Conservation (phyloP, 2,113 vertebrate species). For the Sciurus niger region DNA sequence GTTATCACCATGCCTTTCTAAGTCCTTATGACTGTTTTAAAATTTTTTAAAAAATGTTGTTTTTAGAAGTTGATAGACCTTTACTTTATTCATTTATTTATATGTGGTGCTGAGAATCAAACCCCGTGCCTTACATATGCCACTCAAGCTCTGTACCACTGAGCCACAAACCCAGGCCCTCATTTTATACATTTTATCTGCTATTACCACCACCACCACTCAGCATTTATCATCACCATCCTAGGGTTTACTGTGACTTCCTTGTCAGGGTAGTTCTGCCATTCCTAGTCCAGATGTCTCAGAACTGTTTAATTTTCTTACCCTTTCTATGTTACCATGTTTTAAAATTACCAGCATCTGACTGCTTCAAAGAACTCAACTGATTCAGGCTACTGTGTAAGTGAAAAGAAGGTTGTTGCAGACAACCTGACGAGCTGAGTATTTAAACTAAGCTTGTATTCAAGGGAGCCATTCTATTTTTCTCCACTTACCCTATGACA, state of each 20-base stretch:
- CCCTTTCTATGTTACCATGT: neutral
- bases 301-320: neutral
- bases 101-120: too few relatives aligned
- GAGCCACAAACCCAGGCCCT: too few relatives aligned
- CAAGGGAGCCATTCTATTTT: neutral
- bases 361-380: neutral
- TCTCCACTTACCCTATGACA: neutral
- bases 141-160: too few relatives aligned
- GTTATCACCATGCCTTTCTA: neutral
- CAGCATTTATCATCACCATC: neutral
- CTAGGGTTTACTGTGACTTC: neutral
- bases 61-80: too few relatives aligned
- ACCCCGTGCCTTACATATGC: too few relatives aligned
- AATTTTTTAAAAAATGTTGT: neutral
- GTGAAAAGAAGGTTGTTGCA: neutral
- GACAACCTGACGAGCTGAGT: neutral
- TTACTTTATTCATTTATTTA: too few relatives aligned
- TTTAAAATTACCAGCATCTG: neutral
- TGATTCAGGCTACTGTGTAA: neutral
- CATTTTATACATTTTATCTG: conserved; percentile 17
- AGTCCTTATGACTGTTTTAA: neutral
- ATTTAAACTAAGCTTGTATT: neutral
- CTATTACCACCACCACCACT: neutral
- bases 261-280: neutral
- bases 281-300: neutral